Conservation (phyloP, 1,140 invertebrate genomes). For the Zaprionus camerounensis region DNA sequence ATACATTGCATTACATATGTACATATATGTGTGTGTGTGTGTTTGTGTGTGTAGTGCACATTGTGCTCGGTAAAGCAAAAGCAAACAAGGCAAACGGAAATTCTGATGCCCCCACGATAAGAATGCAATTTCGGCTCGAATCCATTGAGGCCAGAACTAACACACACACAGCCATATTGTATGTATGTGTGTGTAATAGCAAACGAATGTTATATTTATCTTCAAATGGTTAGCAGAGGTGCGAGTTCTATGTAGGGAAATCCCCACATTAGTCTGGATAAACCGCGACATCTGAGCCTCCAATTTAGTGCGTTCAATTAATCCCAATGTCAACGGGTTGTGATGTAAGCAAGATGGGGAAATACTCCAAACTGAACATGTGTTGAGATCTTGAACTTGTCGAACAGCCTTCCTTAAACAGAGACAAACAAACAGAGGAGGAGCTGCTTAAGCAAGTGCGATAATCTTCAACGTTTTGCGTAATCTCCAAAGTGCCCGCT, state of each 20-base stretch:
- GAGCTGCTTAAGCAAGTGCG: neutral
- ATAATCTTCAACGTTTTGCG: neutral
- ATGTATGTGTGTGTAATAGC: neutral
- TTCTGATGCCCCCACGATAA: slow-evolving; percentile 39
- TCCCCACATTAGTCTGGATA: neutral
- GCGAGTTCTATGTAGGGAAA: neutral
- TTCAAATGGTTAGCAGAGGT: neutral
- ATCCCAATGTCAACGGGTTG: neutral
- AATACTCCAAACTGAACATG: neutral
- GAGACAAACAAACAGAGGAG: too few species aligned
- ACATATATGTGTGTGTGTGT: neutral
- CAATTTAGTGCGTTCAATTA: neutral
- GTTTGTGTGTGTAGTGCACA: neutral
- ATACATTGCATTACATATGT: neutral
- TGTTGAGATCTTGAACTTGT: neutral
- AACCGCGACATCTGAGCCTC: neutral
- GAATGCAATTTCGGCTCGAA: slow-evolving; percentile 32
- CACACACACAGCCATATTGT: neutral
- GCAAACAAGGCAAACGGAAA: slow-evolving; percentile 35
- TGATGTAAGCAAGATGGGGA: neutral
- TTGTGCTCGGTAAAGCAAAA: slow-evolving; percentile 26
- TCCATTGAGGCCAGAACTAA: slow-evolving; percentile 20
- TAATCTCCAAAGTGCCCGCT: neutral
- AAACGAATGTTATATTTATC: neutral
- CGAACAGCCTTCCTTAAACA: neutral